Base-by-base conservation (phyloP, 64 coral and sea anemone genomes). In the Trachythela sp. region DNA sequence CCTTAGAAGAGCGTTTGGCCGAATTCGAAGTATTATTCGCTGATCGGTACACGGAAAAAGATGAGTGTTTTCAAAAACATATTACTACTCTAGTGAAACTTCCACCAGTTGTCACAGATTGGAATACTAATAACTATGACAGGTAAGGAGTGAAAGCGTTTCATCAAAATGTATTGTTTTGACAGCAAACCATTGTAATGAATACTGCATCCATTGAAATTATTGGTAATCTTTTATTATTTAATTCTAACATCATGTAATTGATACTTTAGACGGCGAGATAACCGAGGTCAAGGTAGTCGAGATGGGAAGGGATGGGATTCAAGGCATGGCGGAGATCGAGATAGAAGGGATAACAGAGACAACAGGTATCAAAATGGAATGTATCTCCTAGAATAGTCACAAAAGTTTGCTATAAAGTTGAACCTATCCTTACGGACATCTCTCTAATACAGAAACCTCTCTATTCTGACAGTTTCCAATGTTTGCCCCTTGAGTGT, bases 21-120 rank as follows among this genome's bases (percentile, higher is more conserved):
- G 43, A 89, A 83, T 94, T 90, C 42, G 93, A 97, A 39, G 90
- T 94, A 60, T 85, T 97, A 48, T 97, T 97, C 88, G 76, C 95
- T 0, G 94, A 97, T 15, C 92, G 95, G 17, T 97, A 92, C 42
- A 92, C 95, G 30, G 86, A 88, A 70, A 93, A 90, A 49, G 95
- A 97, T 92, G 92, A 45, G 48, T 90, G 92, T 13, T 97, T 90
- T 48, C 94, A 92, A 93, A 97, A 97, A 43, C 92, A 93, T 7
- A 88, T 97, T 0, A 88, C 94, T 30, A 92, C 88, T 42, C 40
- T 85, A 84, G 77, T 80, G 50, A 76, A 83, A n/a, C 93, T 92
- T 2, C 90, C 92, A 37, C 95, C 95, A 3, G 92, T 92, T 9
- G 71, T 97, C 4, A 89, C 92, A 18, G 95, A 94, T 42, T 94